Percentiles rank a stretch among this genome's conserved stretches.
These are phyloP conservation scores for Chloromyia formosa DNA, from an alignment of 2,888 invertebrate genomes.

Conservation along the genomic window DNA sequence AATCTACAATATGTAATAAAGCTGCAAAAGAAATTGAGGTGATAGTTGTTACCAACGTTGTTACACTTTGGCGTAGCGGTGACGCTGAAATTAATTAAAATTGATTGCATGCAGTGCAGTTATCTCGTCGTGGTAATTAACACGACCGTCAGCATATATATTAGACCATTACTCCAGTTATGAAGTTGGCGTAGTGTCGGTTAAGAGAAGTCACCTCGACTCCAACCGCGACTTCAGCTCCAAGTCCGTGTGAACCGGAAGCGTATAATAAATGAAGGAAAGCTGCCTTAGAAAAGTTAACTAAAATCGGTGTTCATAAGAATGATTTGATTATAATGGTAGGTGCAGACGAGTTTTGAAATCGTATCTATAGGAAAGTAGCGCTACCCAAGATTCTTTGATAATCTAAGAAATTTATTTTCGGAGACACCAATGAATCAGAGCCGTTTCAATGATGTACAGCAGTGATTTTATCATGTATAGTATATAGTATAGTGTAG, in stretches of 20 bases:
- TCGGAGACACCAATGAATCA: too few species aligned
- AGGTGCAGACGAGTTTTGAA: slow-evolving; percentile 4
- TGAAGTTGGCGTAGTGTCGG: slow-evolving; percentile 32
- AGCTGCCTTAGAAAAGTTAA: slow-evolving; percentile 17
- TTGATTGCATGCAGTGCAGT: slow-evolving; percentile 48
- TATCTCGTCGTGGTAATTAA: slow-evolving; percentile 47
- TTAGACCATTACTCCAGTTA: slow-evolving; percentile 43
- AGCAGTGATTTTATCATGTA: too few species aligned
- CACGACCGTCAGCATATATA: slow-evolving; percentile 44
- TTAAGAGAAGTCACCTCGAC: slow-evolving; percentile 22
- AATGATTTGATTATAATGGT: background rate
- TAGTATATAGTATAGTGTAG: too few species aligned
- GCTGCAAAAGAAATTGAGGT: background rate
- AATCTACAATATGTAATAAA: background rate
- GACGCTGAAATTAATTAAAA: slow-evolving; percentile 49
- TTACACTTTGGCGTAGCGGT: slow-evolving; percentile 30
- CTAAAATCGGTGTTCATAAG: background rate
- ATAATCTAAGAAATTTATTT: too few species aligned
- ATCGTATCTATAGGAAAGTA: too few species aligned
- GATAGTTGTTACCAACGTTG: background rate
- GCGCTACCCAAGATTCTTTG: too few species aligned
- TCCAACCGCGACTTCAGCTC: slow-evolving; percentile 15
- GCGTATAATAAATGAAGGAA: slow-evolving; percentile 32
- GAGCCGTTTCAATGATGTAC: too few species aligned
- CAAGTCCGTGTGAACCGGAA: slow-evolving; percentile 43